Evolutionary conservation across 1,140 invertebrate genomes (phyloP).

Genomic region (Mactra quadrangularis): DNA sequence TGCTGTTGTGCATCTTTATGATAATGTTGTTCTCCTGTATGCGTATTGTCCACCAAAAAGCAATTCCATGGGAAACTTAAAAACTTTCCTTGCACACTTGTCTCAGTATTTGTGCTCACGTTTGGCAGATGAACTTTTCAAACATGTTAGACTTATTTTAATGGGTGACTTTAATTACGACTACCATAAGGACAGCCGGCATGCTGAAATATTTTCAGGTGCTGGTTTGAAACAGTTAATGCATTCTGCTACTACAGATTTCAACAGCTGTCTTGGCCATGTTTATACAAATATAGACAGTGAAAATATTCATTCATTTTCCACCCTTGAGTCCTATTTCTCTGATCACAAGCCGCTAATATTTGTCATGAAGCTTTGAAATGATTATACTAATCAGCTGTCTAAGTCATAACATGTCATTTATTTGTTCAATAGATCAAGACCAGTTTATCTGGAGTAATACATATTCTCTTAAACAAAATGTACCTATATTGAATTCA

Average conservation of each 20-base stretch:
- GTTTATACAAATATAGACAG: background rate
- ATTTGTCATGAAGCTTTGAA: too few relatives aligned
- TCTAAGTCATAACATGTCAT: too few relatives aligned
- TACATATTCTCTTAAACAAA: too few relatives aligned
- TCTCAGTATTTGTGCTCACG: too few relatives aligned
- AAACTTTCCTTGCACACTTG: background rate
- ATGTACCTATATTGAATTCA: too few relatives aligned
- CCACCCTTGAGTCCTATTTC: constrained; percentile 44
- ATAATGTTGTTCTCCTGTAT: background rate
- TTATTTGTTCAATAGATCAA: too few relatives aligned
- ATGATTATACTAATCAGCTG: too few relatives aligned
- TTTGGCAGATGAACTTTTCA: background rate
- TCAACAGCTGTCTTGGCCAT: constrained; percentile 38
- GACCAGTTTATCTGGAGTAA: too few relatives aligned
- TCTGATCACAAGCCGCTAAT: constrained; percentile 50
- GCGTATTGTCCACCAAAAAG: constrained; percentile 23
- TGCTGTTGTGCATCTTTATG: background rate
- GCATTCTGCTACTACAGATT: constrained; percentile 27
- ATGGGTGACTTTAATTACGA: constrained; percentile 51
- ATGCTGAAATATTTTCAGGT: background rate
- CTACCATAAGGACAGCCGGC: background rate
- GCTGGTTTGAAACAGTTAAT: constrained; percentile 14
- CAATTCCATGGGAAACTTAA: background rate
- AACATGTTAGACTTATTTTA: background rate
- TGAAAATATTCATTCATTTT: background rate